phyloP scores from a whole-genome alignment of 2,888 invertebrate genomes.

The Polia nebulosa region DNA sequence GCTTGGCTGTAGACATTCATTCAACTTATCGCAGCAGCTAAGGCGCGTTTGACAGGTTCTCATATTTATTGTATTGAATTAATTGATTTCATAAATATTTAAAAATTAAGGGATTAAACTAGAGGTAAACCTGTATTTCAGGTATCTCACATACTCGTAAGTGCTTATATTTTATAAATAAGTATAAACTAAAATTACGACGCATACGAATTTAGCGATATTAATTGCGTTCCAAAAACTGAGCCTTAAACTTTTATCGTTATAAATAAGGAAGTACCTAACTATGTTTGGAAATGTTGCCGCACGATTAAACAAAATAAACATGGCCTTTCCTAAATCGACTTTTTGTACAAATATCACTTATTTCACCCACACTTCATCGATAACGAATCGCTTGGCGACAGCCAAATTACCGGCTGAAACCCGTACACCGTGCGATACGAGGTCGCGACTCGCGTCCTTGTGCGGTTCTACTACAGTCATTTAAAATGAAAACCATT shows the following conservation, averaged over 20 bases:
- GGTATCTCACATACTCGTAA: no score
- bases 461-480: conserved; percentile 16
- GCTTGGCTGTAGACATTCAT: no score
- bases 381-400: conserved; percentile 31
- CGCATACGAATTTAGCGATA: no score
- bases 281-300: not conserved
- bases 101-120: no score
- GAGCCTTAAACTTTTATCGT: not conserved
- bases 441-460: conserved; percentile 36
- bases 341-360: conserved; percentile 32
- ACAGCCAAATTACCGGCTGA: conserved; percentile 48
- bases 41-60: no score
- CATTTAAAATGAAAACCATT: conserved; percentile 48
- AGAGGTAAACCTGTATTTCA: no score
- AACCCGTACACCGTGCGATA: conserved; percentile 13
- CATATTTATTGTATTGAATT: no score
- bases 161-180: no score
- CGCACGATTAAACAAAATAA: conserved; percentile 9
- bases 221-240: no score
- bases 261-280: not conserved
- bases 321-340: conserved; percentile 16
- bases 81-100: no score
- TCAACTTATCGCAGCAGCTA: no score
- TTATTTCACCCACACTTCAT: conserved; percentile 27
- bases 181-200: no score